These are phyloP conservation scores for Marcusenius ussheri DNA, from an alignment of 2,113 vertebrate genomes.

Conservation along the genomic window DNA sequence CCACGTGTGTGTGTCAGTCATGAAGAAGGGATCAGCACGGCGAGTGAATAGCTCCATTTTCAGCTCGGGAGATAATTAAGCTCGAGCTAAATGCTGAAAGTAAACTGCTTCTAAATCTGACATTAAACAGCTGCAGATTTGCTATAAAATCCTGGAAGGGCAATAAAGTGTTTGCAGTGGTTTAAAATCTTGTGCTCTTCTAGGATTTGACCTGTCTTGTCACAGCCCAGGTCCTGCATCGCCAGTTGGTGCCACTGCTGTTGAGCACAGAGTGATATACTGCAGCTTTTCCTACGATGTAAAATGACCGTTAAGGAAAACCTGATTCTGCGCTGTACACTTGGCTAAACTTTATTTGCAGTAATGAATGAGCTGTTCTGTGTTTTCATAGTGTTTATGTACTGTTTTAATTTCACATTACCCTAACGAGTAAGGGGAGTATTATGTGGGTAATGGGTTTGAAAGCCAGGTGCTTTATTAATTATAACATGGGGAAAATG, in stretches of 20 bases:
- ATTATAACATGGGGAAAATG: not conserved
- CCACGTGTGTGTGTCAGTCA: not conserved
- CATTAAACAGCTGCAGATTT: not conserved
- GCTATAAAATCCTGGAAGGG: not conserved
- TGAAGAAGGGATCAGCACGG: not conserved
- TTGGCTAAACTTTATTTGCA: not conserved
- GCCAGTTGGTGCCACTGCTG: not conserved
- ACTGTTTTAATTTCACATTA: constrained; percentile 12
- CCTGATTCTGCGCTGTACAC: not conserved
- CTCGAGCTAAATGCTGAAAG: not conserved
- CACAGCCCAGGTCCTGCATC: not conserved
- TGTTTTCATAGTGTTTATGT: constrained; percentile 2
- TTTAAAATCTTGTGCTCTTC: not conserved
- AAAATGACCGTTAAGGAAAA: not conserved
- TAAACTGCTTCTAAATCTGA: not conserved
- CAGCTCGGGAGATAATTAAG: not conserved
- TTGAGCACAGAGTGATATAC: not conserved
- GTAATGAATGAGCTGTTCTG: not conserved
- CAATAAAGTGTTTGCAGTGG: not conserved
- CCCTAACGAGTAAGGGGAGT: not conserved
- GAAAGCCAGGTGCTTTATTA: constrained; percentile 2
- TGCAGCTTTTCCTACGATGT: not conserved
- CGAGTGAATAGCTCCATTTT: not conserved
- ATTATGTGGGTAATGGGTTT: not conserved
- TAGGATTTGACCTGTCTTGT: not conserved